These are phyloP conservation scores for Mohoua ochrocephala DNA, from an alignment of 2,113 vertebrate species.

Conservation along the genomic window DNA sequence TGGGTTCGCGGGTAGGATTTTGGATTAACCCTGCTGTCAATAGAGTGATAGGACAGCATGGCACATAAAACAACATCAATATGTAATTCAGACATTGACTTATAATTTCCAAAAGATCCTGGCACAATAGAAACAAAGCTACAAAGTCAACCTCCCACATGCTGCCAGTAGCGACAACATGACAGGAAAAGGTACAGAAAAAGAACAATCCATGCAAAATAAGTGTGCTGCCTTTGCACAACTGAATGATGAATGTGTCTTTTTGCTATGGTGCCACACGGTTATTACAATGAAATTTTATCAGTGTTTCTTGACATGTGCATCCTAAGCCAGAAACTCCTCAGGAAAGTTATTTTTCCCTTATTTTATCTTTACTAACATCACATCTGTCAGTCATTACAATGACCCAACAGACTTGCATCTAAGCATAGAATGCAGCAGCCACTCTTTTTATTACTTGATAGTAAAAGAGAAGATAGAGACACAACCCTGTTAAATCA, in stretches of 20 bases:
- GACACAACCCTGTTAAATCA: not conserved
- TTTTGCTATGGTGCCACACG: fast-evolving
- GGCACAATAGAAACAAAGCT: not conserved
- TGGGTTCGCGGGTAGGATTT: not conserved
- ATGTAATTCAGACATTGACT: not conserved
- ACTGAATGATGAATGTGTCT: not conserved
- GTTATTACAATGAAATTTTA: not conserved
- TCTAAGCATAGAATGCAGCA: not conserved
- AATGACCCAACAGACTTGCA: not conserved
- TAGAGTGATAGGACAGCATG: not conserved
- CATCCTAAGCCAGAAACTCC: not conserved
- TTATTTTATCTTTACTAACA: not conserved
- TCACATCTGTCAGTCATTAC: not conserved
- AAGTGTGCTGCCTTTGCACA: not conserved
- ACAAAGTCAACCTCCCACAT: not conserved
- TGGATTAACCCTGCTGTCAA: not conserved
- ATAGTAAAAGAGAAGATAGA: not conserved
- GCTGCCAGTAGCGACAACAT: not conserved
- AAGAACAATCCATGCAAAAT: not conserved
- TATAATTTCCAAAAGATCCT: not conserved
- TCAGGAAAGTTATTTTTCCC: not conserved
- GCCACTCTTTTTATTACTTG: not conserved
- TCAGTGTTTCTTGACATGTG: not conserved
- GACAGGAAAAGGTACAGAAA: not conserved
- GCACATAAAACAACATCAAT: not conserved